phyloP scores from a whole-genome alignment of 2,113 vertebrate species.

The Mungos mungo region DNA sequence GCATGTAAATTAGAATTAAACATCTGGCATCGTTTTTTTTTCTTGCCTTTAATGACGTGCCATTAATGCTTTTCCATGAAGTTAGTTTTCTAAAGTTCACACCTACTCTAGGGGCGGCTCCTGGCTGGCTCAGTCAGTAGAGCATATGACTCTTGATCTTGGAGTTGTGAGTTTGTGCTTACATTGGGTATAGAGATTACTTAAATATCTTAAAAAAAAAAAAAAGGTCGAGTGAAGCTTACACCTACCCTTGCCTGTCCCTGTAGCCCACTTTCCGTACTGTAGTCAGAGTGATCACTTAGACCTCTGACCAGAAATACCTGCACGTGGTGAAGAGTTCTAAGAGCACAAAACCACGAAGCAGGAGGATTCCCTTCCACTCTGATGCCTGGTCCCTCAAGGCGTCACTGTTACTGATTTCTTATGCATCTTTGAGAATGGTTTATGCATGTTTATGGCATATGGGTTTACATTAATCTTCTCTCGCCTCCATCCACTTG shows the following conservation, averaged over 20 bases:
- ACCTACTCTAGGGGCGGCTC: neutral
- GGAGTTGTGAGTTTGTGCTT: too few species aligned
- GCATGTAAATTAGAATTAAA: neutral
- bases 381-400: neutral
- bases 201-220: too few species aligned
- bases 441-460: neutral
- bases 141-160: too few species aligned
- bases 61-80: neutral
- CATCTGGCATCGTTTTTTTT: rapidly evolving
- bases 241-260: neutral
- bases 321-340: neutral
- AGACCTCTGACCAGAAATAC: neutral
- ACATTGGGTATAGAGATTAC: too few species aligned
- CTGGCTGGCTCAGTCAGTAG: too few species aligned
- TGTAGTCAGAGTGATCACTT: neutral
- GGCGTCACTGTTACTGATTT: neutral
- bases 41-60: neutral
- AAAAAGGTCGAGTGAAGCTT: neutral
- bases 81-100: neutral
- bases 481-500: neutral
- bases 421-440: neutral
- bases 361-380: neutral
- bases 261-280: neutral
- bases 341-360: too few species aligned
- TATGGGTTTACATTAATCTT: neutral